Evolutionary conservation across 2,797 vertebrate species (phyloP).

Genomic region (Notolabrus celidotus): DNA sequence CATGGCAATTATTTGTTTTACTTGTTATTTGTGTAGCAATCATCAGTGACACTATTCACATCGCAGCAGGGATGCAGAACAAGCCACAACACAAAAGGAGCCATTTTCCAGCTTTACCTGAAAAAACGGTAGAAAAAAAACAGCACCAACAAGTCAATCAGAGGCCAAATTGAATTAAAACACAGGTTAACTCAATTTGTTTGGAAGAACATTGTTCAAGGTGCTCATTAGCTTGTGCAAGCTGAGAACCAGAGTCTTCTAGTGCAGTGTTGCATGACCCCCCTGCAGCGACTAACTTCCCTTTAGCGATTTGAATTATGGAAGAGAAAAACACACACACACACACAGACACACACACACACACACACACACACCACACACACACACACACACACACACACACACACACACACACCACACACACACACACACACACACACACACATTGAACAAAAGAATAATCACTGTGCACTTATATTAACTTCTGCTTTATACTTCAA

Average conservation of each 20-base stretch:
- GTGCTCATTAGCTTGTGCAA: conserved; percentile 60
- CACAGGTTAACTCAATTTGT: conserved; percentile 67
- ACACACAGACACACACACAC: conserved; percentile 17
- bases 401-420: conserved; percentile 9
- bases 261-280: conserved; percentile 40
- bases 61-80: conserved; percentile 21
- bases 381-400: conserved; percentile 17
- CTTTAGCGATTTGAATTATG: conserved; percentile 56
- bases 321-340: conserved; percentile 38
- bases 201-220: conserved; percentile 60
- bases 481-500: conserved; percentile 70
- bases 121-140: background rate
- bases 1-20: conserved; percentile 24
- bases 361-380: conserved; percentile 9
- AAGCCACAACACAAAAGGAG: conserved; percentile 32
- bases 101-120: conserved; percentile 14
- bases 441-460: conserved; percentile 47
- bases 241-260: conserved; percentile 33
- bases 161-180: conserved; percentile 66
- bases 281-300: conserved; percentile 27
- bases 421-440: conserved; percentile 17
- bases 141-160: conserved; percentile 47
- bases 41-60: conserved; percentile 22
- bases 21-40: conserved; percentile 48
- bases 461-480: conserved; percentile 61